Evolutionary conservation across 2,113 vertebrate genomes (phyloP).

Genomic region (Lycocorax pyrrhopterus): DNA sequence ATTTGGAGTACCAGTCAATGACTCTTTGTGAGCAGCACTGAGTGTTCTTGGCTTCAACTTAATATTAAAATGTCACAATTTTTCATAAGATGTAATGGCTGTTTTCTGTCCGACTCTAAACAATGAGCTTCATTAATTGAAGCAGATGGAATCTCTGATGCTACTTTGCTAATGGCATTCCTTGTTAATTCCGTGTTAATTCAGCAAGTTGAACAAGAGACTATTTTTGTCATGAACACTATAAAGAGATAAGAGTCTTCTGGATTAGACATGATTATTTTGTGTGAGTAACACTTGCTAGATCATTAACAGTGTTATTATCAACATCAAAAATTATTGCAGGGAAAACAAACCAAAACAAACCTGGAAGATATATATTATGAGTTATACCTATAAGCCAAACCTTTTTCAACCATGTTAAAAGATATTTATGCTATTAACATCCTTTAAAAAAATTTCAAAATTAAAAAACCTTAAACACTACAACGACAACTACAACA

Average conservation of each 20-base stretch:
- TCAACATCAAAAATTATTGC: neutral
- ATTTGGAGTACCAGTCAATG: neutral
- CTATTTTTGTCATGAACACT: neutral
- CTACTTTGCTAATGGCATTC: neutral
- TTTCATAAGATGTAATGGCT: neutral
- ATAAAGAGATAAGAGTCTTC: neutral
- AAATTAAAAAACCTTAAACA: neutral
- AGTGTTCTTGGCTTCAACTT: neutral
- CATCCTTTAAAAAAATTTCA: neutral
- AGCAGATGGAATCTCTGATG: neutral
- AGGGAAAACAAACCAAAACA: neutral
- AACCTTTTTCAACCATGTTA: neutral
- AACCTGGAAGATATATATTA: neutral
- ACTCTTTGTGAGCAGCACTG: neutral
- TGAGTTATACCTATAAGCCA: neutral
- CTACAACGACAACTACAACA: neutral
- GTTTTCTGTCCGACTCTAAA: neutral
- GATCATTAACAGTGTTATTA: neutral
- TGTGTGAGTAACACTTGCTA: neutral
- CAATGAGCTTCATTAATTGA: neutral
- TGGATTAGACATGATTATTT: neutral
- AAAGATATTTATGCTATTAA: neutral
- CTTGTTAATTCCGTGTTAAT: neutral
- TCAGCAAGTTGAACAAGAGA: neutral
- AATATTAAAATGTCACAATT: neutral